phyloP scores from a whole-genome alignment of 2,888 invertebrate genomes.

The Phalangium opilio region DNA sequence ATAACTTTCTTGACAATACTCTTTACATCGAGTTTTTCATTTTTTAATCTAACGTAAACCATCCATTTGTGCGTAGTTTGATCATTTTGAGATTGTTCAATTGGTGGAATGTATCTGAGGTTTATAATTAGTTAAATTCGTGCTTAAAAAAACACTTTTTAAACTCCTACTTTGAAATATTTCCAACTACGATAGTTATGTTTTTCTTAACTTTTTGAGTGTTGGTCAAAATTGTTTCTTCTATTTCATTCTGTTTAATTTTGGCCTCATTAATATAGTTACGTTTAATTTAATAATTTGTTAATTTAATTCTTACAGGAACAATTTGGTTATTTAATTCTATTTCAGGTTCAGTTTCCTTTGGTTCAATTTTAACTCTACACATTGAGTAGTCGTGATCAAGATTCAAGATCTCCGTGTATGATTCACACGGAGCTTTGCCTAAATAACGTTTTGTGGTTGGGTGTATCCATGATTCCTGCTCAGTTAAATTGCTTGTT shows the following conservation, averaged over 20 bases:
- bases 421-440: conserved; percentile 25
- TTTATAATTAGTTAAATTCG: neutral
- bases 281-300: neutral
- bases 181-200: conserved; percentile 39
- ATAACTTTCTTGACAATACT: conserved; percentile 53
- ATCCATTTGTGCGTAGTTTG: conserved; percentile 77
- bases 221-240: too few species aligned
- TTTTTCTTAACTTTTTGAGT: conserved; percentile 10
- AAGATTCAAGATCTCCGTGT: neutral
- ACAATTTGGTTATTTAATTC: neutral
- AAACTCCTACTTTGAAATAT: conserved; percentile 56
- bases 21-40: conserved; percentile 43
- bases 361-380: neutral
- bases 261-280: neutral
- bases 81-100: conserved; percentile 43
- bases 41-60: conserved; percentile 61
- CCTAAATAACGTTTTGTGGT: conserved; percentile 56
- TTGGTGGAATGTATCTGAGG: conserved; percentile 46
- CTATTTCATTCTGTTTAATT: too few species aligned
- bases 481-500: neutral
- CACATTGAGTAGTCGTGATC: too few species aligned
- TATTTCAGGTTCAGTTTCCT: neutral
- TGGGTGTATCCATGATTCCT: conserved; percentile 47
- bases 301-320: neutral
- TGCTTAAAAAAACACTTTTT: neutral